Base-by-base conservation (phyloP, 2,888 invertebrate genomes). In the Microctonus hyperodae region DNA sequence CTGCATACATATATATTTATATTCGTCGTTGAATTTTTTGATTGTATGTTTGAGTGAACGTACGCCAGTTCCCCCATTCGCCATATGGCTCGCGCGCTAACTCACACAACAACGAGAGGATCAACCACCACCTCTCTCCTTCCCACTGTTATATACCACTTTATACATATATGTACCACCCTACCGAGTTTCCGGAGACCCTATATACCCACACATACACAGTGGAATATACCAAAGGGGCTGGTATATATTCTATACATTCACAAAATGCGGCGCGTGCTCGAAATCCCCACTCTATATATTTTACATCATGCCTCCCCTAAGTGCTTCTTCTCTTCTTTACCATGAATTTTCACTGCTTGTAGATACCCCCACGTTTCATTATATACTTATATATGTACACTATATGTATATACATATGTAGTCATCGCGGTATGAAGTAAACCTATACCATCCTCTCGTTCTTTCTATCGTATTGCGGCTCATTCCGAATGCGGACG, bases 181-280 rank as follows among this genome's bases (percentile, higher is more conserved):
- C 59, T 59, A 59, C 25, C 25, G 25, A 59, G 44, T 59, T 59
- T 59, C 59, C 59, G 59, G 59, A 10, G 58, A 23, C 58, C n/a
- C 7, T 28, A 28, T 35, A 37, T n/a, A 40, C 44, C 10, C 44
- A 40, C 59, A 44, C 23, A 48, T 31, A 48, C 20, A 56, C 20
- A 48, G 11, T 31, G 60, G 56, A 60, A 67, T 56, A 64, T 59
- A 67, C 65, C 65, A 69, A 71, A 72, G 72, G 72, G 72, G 74
- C 74, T 74, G 76, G 75, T 69, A 71, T 67, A 35, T 16, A 44
- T n/a, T 28, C 28, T 28, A 35, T 44, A 44, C 16, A 16, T 44
- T 44, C 6, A 44, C 16, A 75, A 77, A 78, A 72, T 68, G 70
- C 78, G 83, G 83, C 83, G 83, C 83, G 83, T 83, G 83, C 83